A percentile compares a stretch with the other conserved stretches of the same genome.
Conservation (phyloP, 2,797 vertebrate species). For the Gymnoscopelus braueri region DNA sequence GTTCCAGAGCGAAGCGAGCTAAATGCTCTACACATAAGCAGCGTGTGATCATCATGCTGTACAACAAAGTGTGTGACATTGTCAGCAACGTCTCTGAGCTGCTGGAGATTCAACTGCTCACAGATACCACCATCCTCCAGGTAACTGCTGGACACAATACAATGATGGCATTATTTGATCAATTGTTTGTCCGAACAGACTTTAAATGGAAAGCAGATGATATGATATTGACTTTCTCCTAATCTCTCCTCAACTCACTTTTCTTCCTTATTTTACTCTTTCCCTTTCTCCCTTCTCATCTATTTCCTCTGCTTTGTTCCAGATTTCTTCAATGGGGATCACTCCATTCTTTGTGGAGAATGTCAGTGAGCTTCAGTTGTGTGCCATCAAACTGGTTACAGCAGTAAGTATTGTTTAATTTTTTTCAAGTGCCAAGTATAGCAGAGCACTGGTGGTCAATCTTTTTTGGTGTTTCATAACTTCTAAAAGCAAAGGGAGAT, state of each 20-base stretch:
- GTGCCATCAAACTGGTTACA: constrained; percentile 97
- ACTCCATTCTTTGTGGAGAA: constrained; percentile 99
- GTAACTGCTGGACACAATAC: constrained; percentile 63
- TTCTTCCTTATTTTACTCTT: background rate
- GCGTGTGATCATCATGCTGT: constrained; percentile 96
- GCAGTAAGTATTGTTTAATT: constrained; percentile 83
- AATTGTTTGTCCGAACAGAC: background rate
- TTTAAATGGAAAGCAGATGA: background rate
- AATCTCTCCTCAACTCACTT: background rate
- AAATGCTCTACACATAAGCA: constrained; percentile 97
- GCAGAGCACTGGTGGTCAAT: no score
- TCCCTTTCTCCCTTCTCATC: background rate
- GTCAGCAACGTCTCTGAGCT: constrained; percentile 96
- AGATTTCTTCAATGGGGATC: constrained; percentile 99
- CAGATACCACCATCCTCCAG: constrained; percentile 98
- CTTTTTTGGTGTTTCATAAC: no score
- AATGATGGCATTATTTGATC: background rate
- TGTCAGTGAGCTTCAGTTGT: constrained; percentile 96
- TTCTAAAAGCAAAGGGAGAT: background rate
- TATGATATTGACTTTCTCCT: background rate
- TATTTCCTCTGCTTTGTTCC: background rate
- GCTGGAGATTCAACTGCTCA: constrained; percentile 95
- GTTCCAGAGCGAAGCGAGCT: constrained; percentile 95
- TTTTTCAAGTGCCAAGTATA: background rate
- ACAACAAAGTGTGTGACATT: constrained; percentile 98